These are phyloP conservation scores for Percina caprodes DNA, from an alignment of 2,113 vertebrate genomes.

Conservation along the genomic window DNA sequence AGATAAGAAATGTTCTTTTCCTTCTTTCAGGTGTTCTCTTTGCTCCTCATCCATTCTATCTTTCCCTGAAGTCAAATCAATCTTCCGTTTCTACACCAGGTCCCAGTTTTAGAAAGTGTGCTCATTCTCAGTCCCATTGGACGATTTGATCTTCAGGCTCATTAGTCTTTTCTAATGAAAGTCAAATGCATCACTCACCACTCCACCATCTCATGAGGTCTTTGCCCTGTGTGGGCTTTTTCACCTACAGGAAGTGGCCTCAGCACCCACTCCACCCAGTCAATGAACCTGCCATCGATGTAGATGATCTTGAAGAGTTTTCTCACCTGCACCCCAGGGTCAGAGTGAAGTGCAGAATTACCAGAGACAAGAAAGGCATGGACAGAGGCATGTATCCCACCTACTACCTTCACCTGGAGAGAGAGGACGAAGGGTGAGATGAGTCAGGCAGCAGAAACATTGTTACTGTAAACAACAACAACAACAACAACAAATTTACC, in stretches of 20 bases:
- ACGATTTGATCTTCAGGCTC: slow-evolving; percentile 57
- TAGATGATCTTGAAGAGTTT: slow-evolving; percentile 97
- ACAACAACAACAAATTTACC: not conserved
- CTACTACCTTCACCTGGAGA: slow-evolving; percentile 98
- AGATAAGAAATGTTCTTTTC: not conserved
- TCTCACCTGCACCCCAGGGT: slow-evolving; percentile 91
- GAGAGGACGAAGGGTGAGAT: slow-evolving; percentile 95
- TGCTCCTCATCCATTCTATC: slow-evolving; percentile 23
- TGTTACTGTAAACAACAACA: not conserved
- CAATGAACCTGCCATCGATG: slow-evolving; percentile 88
- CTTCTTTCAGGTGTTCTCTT: slow-evolving; percentile 17
- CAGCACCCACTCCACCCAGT: slow-evolving; percentile 91
- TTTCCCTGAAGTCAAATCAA: slow-evolving; percentile 28
- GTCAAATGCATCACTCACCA: slow-evolving; percentile 33
- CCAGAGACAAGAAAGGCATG: slow-evolving; percentile 99
- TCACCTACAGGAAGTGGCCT: slow-evolving; percentile 90
- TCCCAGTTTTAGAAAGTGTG: slow-evolving; percentile 70
- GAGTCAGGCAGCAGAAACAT: not conserved
- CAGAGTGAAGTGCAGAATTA: slow-evolving; percentile 97
- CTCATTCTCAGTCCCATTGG: slow-evolving; percentile 67
- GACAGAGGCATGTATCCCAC: slow-evolving; percentile 99
- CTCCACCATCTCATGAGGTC: slow-evolving; percentile 23
- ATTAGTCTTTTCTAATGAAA: slow-evolving; percentile 67
- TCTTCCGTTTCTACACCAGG: slow-evolving; percentile 24
- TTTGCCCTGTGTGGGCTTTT: slow-evolving; percentile 6